These are phyloP conservation scores for Eristalis tenax DNA, from an alignment of 2,888 invertebrate genomes.

Conservation along the genomic window DNA sequence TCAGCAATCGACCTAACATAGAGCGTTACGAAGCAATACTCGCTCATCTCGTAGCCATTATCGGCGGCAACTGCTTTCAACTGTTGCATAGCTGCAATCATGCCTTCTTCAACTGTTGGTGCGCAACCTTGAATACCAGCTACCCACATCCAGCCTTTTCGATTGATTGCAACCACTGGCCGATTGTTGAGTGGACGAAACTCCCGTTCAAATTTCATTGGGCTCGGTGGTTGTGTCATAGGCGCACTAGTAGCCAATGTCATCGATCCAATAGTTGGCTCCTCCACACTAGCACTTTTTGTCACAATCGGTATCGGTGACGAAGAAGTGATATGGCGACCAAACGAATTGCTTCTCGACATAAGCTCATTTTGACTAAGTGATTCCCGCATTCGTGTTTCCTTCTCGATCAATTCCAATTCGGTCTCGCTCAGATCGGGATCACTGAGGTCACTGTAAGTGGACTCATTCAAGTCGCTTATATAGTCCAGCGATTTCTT, in stretches of 20 bases:
- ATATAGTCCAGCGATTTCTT: conserved; percentile 85
- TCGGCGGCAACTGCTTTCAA: conserved; percentile 83
- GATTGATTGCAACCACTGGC: conserved; percentile 85
- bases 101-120: conserved; percentile 85
- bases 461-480: conserved; percentile 85
- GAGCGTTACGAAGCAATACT: conserved; percentile 91
- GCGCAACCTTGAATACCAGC: conserved; percentile 90
- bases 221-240: conserved; percentile 79
- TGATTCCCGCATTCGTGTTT: conserved; percentile 80
- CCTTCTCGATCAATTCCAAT: conserved; percentile 84
- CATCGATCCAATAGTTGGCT: conserved; percentile 74
- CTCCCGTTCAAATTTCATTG: conserved; percentile 83
- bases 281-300: conserved; percentile 81
- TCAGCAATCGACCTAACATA: conserved; percentile 92
- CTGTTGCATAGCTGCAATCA: conserved; percentile 88
- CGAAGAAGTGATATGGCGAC: conserved; percentile 78
- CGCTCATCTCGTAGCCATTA: conserved; percentile 82
- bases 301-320: conserved; percentile 81
- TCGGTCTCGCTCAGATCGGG: conserved; percentile 85
- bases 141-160: conserved; percentile 92
- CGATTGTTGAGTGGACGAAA: conserved; percentile 84
- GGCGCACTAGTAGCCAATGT: conserved; percentile 55
- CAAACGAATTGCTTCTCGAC: conserved; percentile 81
- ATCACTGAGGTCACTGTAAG: conserved; percentile 86
- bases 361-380: conserved; percentile 80